Percentiles rank a stretch among this genome's conserved stretches.
Evolutionary conservation across 2,797 vertebrate genomes (phyloP).

Genomic region (Diplodus sargus): DNA sequence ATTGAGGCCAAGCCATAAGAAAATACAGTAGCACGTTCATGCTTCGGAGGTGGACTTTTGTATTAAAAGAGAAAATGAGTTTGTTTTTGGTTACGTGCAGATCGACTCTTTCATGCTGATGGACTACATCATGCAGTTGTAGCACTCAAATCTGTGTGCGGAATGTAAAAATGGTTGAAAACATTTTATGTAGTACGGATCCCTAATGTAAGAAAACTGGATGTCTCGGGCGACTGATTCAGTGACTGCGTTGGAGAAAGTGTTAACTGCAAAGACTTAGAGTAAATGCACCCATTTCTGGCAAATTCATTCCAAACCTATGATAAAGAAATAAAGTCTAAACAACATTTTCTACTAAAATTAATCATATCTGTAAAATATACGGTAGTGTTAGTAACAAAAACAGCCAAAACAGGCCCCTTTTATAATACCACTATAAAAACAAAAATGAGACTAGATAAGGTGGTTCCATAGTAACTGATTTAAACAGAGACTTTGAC

Average conservation of each 20-base stretch:
- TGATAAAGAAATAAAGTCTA: slow-evolving; percentile 1
- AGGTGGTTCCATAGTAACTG: neutral
- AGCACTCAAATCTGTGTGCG: slow-evolving; percentile 79
- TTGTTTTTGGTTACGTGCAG: slow-evolving; percentile 82
- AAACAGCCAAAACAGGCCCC: neutral
- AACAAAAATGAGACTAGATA: neutral
- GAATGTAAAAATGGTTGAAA: slow-evolving; percentile 80
- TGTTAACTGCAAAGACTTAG: slow-evolving; percentile 47
- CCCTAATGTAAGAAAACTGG: slow-evolving; percentile 45
- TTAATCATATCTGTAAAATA: neutral
- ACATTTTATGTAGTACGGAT: slow-evolving; percentile 65
- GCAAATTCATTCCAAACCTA: slow-evolving; percentile 19
- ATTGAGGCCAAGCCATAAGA: slow-evolving; percentile 92
- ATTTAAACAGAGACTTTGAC: neutral
- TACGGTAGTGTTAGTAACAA: neutral
- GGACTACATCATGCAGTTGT: slow-evolving; percentile 85
- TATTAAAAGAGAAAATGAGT: slow-evolving; percentile 79
- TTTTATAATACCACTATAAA: neutral
- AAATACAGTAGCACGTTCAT: slow-evolving; percentile 85
- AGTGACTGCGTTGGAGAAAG: slow-evolving; percentile 49
- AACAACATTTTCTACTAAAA: slow-evolving; percentile 10
- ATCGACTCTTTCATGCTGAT: slow-evolving; percentile 87
- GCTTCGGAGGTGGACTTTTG: slow-evolving; percentile 81
- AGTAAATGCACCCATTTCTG: slow-evolving; percentile 38
- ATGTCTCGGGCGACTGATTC: slow-evolving; percentile 51